Evolutionary conservation across 2,888 invertebrate genomes (phyloP).

Genomic region (Brenthis hecate): DNA sequence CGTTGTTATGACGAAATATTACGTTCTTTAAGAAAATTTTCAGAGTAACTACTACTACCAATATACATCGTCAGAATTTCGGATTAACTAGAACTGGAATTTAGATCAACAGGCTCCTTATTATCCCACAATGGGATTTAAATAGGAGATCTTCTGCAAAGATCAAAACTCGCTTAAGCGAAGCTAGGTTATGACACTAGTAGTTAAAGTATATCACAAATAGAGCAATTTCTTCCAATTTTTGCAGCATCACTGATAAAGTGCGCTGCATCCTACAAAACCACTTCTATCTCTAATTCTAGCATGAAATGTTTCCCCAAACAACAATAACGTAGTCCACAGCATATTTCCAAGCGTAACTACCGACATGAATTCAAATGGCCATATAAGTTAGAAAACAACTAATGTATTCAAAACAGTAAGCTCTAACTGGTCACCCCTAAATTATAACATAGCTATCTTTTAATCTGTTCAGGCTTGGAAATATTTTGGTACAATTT

Average conservation of each 20-base stretch:
- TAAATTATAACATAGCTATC: constrained; percentile 30
- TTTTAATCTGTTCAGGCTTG: constrained; percentile 18
- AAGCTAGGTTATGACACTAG: not conserved
- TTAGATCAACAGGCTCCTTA: no score
- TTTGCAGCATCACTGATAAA: constrained; percentile 15
- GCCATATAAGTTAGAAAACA: constrained; percentile 37
- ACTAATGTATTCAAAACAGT: constrained; percentile 37
- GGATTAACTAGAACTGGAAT: no score
- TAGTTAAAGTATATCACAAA: not conserved
- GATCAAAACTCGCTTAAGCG: no score
- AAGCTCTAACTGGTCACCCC: constrained; percentile 30
- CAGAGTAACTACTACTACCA: no score
- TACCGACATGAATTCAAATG: constrained; percentile 39
- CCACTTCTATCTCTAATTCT: constrained; percentile 28
- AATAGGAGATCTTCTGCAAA: no score
- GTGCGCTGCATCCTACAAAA: constrained; percentile 13
- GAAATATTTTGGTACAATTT: constrained; percentile 14
- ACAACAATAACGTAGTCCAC: constrained; percentile 38
- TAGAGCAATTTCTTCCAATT: constrained; percentile 4
- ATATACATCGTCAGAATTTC: no score
- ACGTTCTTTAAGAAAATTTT: no score
- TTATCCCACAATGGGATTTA: no score
- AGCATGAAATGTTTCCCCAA: constrained; percentile 34
- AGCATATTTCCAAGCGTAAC: constrained; percentile 39
- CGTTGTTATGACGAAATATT: no score